Percentiles rank a stretch among this genome's conserved stretches.
These are phyloP conservation scores for Tachysurus fulvidraco DNA, from an alignment of 2,113 vertebrate genomes.

Conservation along the genomic window DNA sequence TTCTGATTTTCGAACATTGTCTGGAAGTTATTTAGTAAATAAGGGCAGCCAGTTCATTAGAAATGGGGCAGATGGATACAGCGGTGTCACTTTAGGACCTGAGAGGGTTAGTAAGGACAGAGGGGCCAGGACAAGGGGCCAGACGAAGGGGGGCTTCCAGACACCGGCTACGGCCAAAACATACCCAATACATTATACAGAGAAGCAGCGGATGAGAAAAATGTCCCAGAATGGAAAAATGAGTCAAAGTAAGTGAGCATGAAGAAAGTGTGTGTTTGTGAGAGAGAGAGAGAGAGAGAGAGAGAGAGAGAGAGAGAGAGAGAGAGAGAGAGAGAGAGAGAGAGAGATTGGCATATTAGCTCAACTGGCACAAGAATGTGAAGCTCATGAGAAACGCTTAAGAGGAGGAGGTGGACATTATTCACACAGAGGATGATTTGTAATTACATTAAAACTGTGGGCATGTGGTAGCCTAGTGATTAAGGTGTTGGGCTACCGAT, in stretches of 20 bases:
- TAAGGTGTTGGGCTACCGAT: too few species aligned
- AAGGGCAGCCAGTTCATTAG: not conserved
- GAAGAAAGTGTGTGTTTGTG: not conserved
- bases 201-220: not conserved
- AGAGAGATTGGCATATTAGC: not conserved
- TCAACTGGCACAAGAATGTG: slow-evolving; percentile 7
- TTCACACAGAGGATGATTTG: not conserved
- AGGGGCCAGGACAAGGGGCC: not conserved
- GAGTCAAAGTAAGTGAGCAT: not conserved
- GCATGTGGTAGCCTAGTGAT: too few species aligned
- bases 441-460: not conserved
- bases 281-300: not conserved
- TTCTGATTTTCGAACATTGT: not conserved
- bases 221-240: slow-evolving; percentile 7
- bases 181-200: slow-evolving; percentile 19
- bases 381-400: not conserved
- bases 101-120: slow-evolving; percentile 34
- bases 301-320: not conserved
- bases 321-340: too few species aligned
- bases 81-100: not conserved
- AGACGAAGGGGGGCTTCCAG: slow-evolving; percentile 3
- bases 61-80: not conserved
- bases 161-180: slow-evolving; percentile 13
- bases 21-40: not conserved
- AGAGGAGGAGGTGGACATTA: not conserved